Evolutionary conservation across 1,140 invertebrate species (phyloP).

Genomic region (Asobara japonica): DNA sequence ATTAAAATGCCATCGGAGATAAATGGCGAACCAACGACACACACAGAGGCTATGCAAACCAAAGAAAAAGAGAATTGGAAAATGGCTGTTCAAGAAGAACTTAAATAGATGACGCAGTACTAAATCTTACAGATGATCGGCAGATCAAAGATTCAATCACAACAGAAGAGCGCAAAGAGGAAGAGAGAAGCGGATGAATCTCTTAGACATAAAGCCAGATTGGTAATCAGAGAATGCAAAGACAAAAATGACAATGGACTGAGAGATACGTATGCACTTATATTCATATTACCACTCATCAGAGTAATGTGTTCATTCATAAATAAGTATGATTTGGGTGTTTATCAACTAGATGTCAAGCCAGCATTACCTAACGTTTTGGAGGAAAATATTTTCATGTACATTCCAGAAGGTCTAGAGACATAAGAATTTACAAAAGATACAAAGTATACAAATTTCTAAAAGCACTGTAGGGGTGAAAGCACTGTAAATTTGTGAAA

Average conservation of each 20-base stretch:
- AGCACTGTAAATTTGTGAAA: too few species aligned
- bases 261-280: too few species aligned
- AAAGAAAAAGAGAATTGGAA: not conserved
- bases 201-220: not conserved
- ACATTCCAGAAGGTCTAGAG: slow-evolving; percentile 46
- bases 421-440: not conserved
- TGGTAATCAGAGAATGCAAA: not conserved
- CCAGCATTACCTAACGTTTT: not conserved
- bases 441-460: slow-evolving; percentile 40
- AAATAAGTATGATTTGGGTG: too few species aligned
- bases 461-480: slow-evolving; percentile 46
- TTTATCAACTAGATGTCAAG: too few species aligned
- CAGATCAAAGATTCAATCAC: not conserved
- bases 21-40: not conserved
- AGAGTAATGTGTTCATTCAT: too few species aligned
- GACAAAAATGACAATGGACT: too few species aligned
- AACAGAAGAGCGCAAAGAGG: not conserved
- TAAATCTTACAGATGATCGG: not conserved
- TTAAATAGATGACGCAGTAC: not conserved
- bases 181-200: not conserved
- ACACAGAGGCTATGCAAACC: not conserved
- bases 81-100: not conserved
- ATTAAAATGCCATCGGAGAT: not conserved
- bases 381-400: slow-evolving; percentile 50
- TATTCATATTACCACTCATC: too few species aligned